Conservation (phyloP, 1,140 invertebrate species). For the Cataglyphis hispanica region DNA sequence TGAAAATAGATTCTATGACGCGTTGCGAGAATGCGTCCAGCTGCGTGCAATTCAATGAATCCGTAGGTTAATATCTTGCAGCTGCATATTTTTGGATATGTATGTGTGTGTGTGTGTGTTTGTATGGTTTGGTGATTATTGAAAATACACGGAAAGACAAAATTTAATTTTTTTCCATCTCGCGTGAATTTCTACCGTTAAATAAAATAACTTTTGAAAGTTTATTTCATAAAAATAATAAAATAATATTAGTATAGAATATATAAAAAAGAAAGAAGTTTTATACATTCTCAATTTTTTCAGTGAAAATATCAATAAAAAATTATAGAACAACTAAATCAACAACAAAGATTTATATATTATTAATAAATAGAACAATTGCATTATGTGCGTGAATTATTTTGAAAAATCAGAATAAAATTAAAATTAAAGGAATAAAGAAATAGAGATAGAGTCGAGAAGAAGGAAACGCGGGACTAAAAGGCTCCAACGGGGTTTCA, state of each 20-base stretch:
- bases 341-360: background rate
- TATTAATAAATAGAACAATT: conserved; percentile 17
- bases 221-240: background rate
- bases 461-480: background rate
- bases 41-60: conserved; percentile 51
- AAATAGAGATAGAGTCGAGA: background rate
- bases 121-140: conserved; percentile 10
- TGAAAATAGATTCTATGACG: conserved; percentile 35
- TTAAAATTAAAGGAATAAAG: conserved; percentile 27
- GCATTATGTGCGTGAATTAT: background rate
- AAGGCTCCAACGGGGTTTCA: conserved; percentile 20
- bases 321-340: background rate
- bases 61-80: conserved; percentile 39
- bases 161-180: conserved; percentile 32
- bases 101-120: background rate
- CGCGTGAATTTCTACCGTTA: conserved; percentile 8
- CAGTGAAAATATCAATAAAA: background rate
- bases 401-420: conserved; percentile 5
- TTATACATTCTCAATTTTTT: background rate
- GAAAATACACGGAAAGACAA: conserved; percentile 39
- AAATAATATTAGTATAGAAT: background rate
- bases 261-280: background rate
- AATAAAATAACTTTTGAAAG: conserved; percentile 12
- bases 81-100: conserved; percentile 31
- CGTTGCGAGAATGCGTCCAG: conserved; percentile 28